phyloP scores from a whole-genome alignment of 2,797 vertebrate genomes.

The Sylvia borin region DNA sequence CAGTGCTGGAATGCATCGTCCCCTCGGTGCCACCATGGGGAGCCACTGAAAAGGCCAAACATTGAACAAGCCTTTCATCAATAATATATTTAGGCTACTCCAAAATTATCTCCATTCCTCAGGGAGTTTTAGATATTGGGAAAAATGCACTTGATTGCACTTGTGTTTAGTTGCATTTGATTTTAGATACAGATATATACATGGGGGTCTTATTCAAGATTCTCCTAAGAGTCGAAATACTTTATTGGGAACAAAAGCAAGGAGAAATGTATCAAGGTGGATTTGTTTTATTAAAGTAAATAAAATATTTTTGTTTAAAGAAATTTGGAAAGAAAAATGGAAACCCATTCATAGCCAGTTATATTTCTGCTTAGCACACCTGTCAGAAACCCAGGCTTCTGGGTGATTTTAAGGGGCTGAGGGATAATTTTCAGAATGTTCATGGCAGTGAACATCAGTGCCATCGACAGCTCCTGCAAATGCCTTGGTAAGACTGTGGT shows the following conservation, averaged over 20 bases:
- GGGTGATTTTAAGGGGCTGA: not conserved
- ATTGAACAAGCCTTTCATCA: not conserved
- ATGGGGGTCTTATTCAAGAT: not conserved
- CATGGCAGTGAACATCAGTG: not conserved
- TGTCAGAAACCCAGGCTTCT: not conserved
- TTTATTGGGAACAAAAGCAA: not conserved
- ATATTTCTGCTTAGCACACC: not conserved
- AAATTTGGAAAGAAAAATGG: not conserved
- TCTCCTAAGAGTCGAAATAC: not conserved
- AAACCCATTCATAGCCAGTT: not conserved
- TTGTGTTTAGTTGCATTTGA: not conserved
- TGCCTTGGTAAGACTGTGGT: no score
- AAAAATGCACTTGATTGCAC: not conserved
- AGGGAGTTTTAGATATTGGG: not conserved
- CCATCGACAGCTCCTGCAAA: not conserved
- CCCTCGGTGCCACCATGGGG: not conserved
- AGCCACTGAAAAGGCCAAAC: not conserved
- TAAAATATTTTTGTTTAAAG: not conserved
- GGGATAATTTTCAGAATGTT: not conserved
- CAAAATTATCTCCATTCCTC: not conserved
- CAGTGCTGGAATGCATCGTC: rapidly evolving
- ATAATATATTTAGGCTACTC: not conserved
- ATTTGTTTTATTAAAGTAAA: not conserved
- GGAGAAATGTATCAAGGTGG: not conserved
- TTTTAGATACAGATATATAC: not conserved